phyloP scores from a whole-genome alignment of 2,797 vertebrate species.

The Chelon labrosus region DNA sequence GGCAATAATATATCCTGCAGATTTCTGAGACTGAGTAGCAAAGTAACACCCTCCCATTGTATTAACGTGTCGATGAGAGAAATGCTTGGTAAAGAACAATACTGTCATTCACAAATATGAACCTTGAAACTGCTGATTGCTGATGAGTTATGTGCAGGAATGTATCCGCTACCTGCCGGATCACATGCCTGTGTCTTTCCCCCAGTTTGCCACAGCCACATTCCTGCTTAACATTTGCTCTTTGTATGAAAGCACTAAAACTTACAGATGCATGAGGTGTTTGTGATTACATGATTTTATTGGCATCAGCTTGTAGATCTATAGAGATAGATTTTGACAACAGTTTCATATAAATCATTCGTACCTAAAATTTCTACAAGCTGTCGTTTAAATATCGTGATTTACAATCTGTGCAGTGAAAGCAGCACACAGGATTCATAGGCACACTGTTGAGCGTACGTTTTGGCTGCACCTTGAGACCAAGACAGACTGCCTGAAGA shows the following conservation, averaged over 20 bases:
- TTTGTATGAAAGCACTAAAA: slow-evolving; percentile 6
- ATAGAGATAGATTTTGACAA: not conserved
- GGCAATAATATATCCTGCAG: not conserved
- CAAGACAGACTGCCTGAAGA: not conserved
- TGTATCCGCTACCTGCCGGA: slow-evolving; percentile 55
- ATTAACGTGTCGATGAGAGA: not conserved
- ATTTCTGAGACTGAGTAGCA: not conserved
- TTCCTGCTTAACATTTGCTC: slow-evolving; percentile 42
- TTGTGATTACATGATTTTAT: slow-evolving; percentile 1
- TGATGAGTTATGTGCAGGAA: slow-evolving; percentile 58
- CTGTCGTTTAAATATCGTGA: not conserved
- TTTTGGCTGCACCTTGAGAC: not conserved
- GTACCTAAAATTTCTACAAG: not conserved
- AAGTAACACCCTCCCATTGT: slow-evolving; percentile 31
- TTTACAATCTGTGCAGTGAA: not conserved
- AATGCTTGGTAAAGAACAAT: slow-evolving; percentile 40
- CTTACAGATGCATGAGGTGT: not conserved
- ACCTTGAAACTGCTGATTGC: slow-evolving; percentile 47
- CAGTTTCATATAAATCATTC: not conserved
- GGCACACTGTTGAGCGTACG: not conserved
- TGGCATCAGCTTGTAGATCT: not conserved
- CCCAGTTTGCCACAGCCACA: slow-evolving; percentile 23
- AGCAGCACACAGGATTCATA: not conserved
- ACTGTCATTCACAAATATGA: slow-evolving; percentile 50
- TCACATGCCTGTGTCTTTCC: slow-evolving; percentile 60